Evolutionary conservation across 2,797 vertebrate genomes (phyloP).

Genomic region (Tamandua tetradactyla): DNA sequence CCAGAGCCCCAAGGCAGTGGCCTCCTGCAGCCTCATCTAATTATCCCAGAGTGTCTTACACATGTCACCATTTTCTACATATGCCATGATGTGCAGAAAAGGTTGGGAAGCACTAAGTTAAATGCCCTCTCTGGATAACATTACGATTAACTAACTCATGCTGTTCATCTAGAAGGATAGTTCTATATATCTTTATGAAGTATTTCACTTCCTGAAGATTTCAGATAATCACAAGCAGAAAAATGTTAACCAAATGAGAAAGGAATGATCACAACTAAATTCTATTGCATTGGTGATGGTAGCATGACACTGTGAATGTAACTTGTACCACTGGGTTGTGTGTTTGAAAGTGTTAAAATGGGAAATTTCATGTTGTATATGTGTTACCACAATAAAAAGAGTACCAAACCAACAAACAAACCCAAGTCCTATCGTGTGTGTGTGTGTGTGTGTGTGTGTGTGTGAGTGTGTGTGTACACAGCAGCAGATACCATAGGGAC

Average conservation of each 20-base stretch:
- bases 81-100: background rate
- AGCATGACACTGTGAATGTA: too few species aligned
- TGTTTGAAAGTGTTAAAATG: too few species aligned
- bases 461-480: background rate
- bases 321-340: too few species aligned
- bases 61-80: background rate
- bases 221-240: background rate
- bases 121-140: background rate
- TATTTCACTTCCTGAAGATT: background rate
- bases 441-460: background rate
- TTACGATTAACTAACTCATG: background rate
- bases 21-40: background rate
- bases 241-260: background rate
- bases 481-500: background rate
- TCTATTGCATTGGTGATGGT: too few species aligned
- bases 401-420: too few species aligned
- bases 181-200: background rate
- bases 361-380: too few species aligned
- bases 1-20: background rate
- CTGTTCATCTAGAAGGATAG: background rate
- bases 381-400: too few species aligned
- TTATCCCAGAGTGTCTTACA: too few species aligned
- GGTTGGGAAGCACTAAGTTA: background rate
- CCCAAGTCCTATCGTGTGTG: background rate
- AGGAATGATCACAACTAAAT: background rate